Percentiles rank a stretch among this genome's conserved stretches.
phyloP scores from a whole-genome alignment of 2,888 invertebrate species.

The Cephus runcator region DNA sequence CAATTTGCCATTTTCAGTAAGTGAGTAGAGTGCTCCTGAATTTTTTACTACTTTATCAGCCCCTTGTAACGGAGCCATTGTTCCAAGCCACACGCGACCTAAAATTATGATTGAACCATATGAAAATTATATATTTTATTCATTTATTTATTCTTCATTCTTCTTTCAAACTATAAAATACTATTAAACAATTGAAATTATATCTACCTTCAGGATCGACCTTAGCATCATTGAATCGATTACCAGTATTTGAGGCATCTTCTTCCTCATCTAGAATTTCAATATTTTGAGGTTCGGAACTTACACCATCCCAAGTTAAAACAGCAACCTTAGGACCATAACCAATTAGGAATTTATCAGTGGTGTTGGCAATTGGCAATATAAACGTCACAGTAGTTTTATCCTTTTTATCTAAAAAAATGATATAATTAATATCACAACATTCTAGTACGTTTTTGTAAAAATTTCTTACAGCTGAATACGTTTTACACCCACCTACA shows the following conservation, averaged over 20 bases:
- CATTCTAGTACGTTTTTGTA: neutral
- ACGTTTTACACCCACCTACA: conserved; percentile 5
- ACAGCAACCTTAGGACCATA: conserved; percentile 13
- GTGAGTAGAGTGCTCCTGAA: conserved; percentile 71
- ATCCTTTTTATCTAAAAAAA: conserved; percentile 6
- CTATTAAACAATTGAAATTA: neutral
- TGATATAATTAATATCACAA: neutral
- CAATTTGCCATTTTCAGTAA: conserved; percentile 56
- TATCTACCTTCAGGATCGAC: conserved; percentile 14
- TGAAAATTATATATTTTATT: neutral
- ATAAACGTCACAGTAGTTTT: conserved; percentile 13
- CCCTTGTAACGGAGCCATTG: conserved; percentile 41
- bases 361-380: conserved; percentile 11
- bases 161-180: neutral
- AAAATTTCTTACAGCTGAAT: neutral
- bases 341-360: conserved; percentile 16
- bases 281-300: neutral
- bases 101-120: conserved; percentile 2
- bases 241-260: neutral
- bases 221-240: conserved; percentile 21
- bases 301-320: conserved; percentile 16
- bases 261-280: conserved; percentile 14
- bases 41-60: conserved; percentile 63
- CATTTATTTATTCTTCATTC: neutral
- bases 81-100: conserved; percentile 39